Base-by-base conservation (phyloP, 2,113 vertebrate genomes). In the Vidua macroura region DNA sequence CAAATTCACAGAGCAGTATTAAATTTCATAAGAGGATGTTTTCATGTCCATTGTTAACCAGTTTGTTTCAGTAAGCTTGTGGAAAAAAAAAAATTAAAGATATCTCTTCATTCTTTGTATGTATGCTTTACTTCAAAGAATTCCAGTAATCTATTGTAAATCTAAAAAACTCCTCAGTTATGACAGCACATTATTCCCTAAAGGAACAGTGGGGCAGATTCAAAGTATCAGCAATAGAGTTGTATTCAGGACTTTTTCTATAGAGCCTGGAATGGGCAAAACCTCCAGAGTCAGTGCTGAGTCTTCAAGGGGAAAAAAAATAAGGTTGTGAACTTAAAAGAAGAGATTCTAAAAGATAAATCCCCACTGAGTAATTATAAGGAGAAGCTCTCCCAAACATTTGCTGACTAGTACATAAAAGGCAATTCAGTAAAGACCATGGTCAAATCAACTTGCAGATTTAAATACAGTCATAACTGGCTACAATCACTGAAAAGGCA, bases 201-300 rank as follows among this genome's bases (percentile, higher is more conserved):
- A 93, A 88, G 86, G 88, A 96, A 95, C 68, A 59, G 55, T 77
- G 83, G 79, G 88, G 92, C 86, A 95, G 66, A 96, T 93, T 89
- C 93, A 95, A 95, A 96, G 91, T 82, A 92, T 49, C 44, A 79
- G 92, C 88, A 94, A 95, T 4, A 86, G 25, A 85, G 64, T 55
- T 15, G 6, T 44, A 94, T 96, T 95, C 79, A 92, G 59, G 82
- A 94, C 76, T 63, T 92, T 93, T 93, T 93, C 79, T 86, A 86
- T 74, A 83, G 90, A 94, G 46, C 59, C 24, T 33, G 64, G 27
- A 90, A 95, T 35, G 63, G 88, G 91, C 43, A 96, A 94, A 96
- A 94, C 72, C 83, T 90, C 86, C 79, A 94, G 91, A 95, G 90
- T 92, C 74, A 93, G 87, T 1, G 6, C 37, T 59, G 59, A 92